Evolutionary conservation across 1,140 invertebrate genomes (phyloP), one percentile per base, ranked within the genome.

Genomic region (Chionoecetes opilio): DNA sequence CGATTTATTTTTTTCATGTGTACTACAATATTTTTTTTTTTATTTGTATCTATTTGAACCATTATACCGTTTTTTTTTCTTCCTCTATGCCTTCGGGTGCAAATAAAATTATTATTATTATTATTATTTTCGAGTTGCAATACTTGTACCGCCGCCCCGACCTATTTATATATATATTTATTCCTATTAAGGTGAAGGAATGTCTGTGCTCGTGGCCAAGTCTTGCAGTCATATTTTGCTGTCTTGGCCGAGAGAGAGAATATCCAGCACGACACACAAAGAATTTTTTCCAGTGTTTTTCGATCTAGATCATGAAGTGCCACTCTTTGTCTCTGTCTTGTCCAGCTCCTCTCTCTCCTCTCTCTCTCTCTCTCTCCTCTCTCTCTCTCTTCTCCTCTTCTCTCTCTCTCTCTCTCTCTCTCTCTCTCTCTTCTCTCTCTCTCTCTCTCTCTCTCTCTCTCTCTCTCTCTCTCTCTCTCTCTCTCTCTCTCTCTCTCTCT

Each of bases 291-390:
- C 63, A 75, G 11, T 75, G 63, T 75, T 75, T 75, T 75, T 75
- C 63, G 63, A 75, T 75, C 63, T 75, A n/a, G 63, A 75, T 75
- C 63, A n/a, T n/a, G 63, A 26, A 5, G 63, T n/a, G n/a, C 63
- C 63, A n/a, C 63, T 75, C 63, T 75, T 75, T 75, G 63, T 75
- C 11, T 75, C 63, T 75, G 63, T 75, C 63, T 75, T 75, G n/a
- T 6, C 63, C 63, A 8, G 14, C 41, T n/a, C n/a, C n/a, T n/a
- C n/a, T n/a, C n/a, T n/a, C n/a, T n/a, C n/a, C n/a, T n/a, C n/a
- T n/a, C n/a, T n/a, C n/a, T n/a, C n/a, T n/a, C n/a, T n/a, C n/a
- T n/a, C n/a, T n/a, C n/a, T n/a, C n/a, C n/a, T n/a, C n/a, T n/a
- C n/a, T n/a, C n/a, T n/a, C n/a, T n/a, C n/a, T n/a, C n/a, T n/a